These are phyloP conservation scores for Acestrorhynchus altus DNA, from an alignment of 2,797 vertebrate species.

Conservation along the genomic window DNA sequence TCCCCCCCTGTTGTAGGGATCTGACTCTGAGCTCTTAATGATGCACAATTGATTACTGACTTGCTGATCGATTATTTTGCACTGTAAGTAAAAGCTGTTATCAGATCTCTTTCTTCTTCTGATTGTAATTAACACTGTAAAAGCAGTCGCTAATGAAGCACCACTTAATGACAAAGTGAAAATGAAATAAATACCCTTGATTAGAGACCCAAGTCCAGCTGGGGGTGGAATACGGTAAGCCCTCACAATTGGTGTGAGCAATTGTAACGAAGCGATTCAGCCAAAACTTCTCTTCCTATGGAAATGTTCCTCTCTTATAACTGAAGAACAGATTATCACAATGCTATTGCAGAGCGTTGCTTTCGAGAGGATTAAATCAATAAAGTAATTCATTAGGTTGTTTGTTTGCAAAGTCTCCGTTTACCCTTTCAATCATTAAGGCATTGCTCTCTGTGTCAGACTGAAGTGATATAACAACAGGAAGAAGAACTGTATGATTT, in stretches of 20 bases:
- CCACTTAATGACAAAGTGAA: conserved; percentile 43
- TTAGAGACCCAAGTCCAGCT: conserved; percentile 33
- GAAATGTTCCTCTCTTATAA: background rate
- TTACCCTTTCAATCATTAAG: background rate
- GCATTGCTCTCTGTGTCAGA: background rate
- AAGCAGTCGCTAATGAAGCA: conserved; percentile 46
- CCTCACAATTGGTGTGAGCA: background rate
- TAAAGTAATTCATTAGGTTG: conserved; percentile 31
- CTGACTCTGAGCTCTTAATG: conserved; percentile 15
- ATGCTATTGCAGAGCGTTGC: background rate
- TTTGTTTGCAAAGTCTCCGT: conserved; percentile 5
- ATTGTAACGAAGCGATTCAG: background rate
- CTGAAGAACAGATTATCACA: background rate
- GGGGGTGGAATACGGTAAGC: conserved; percentile 2
- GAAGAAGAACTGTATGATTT: background rate
- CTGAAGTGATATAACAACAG: background rate
- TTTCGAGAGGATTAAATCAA: conserved; percentile 36
- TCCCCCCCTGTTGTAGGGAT: conserved; percentile 4
- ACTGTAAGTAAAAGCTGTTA: conserved; percentile 57
- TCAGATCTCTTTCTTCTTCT: conserved; percentile 43
- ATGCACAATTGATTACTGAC: conserved; percentile 43
- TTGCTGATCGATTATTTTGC: conserved; percentile 50
- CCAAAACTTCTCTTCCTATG: background rate
- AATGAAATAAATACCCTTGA: conserved; percentile 45
- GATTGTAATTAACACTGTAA: conserved; percentile 52